Conservation (phyloP, 2,797 vertebrate genomes). For the Crotalus adamanteus region DNA sequence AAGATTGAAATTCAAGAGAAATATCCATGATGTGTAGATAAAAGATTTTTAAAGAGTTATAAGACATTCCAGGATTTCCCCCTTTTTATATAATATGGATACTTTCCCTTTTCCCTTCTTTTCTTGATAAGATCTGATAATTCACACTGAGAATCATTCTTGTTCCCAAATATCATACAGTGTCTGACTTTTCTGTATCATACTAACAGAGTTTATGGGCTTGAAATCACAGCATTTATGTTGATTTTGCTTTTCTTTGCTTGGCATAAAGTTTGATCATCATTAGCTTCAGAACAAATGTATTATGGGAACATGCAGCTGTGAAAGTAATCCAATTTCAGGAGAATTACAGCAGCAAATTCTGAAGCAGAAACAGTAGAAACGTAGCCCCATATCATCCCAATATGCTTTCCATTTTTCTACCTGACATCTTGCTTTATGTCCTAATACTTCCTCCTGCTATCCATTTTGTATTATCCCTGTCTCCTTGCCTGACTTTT, state of each 20-base stretch:
- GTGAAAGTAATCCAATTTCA: neutral
- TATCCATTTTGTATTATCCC: neutral
- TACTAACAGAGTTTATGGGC: neutral
- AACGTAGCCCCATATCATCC: neutral
- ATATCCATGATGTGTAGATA: neutral
- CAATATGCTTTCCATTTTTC: neutral
- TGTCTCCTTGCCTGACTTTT: neutral
- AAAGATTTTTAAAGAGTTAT: neutral
- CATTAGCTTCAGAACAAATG: neutral
- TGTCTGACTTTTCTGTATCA: slow-evolving; percentile 11
- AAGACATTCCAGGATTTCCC: neutral
- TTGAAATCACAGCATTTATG: neutral
- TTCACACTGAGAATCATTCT: slow-evolving; percentile 3
- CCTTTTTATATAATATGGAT: neutral
- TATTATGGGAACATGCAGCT: neutral
- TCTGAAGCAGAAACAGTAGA: neutral
- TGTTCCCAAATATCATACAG: neutral
- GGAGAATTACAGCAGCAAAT: neutral
- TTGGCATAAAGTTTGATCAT: slow-evolving; percentile 4
- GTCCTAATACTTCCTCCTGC: neutral
- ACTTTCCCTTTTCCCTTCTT: neutral
- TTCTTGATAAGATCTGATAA: slow-evolving; percentile 20
- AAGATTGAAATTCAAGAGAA: neutral
- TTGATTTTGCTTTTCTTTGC: neutral
- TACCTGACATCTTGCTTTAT: neutral